Conservation (phyloP, 2,113 vertebrate genomes). For the Cebidichthys violaceus region DNA sequence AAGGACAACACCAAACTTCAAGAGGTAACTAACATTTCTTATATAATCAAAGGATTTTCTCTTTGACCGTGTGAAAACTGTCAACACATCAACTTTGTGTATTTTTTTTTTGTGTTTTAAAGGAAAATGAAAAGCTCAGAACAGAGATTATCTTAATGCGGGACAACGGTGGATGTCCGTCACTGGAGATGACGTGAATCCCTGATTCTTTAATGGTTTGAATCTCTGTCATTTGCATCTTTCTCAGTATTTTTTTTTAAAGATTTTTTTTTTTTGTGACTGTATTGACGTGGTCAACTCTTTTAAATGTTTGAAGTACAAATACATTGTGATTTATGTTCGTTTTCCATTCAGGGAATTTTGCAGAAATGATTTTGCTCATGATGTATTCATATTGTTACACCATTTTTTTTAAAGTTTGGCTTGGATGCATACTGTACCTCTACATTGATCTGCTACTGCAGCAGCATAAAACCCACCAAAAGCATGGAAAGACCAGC, state of each 20-base stretch:
- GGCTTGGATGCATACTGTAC: background rate
- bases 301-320: constrained; percentile 10
- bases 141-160: constrained; percentile 81
- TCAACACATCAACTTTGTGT: constrained; percentile 1
- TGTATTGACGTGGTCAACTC: background rate
- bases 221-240: background rate
- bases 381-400: background rate
- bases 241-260: background rate
- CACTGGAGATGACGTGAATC: constrained; percentile 39
- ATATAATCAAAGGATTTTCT: background rate
- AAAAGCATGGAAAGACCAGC: background rate
- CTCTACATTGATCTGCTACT: background rate
- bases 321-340: background rate
- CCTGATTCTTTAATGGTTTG: constrained; percentile 2
- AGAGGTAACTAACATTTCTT: constrained; percentile 82
- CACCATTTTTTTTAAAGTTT: background rate
- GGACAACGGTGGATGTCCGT: constrained; percentile 40
- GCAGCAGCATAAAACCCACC: background rate
- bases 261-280: background rate
- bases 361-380: background rate
- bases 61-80: background rate
- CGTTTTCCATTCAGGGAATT: constrained; percentile 1
- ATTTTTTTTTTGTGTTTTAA: constrained; percentile 37
- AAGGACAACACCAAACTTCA: constrained; percentile 90
- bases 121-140: constrained; percentile 89